These are phyloP conservation scores for Chymomyza amoena DNA, from an alignment of 2,888 invertebrate genomes.

Conservation along the genomic window DNA sequence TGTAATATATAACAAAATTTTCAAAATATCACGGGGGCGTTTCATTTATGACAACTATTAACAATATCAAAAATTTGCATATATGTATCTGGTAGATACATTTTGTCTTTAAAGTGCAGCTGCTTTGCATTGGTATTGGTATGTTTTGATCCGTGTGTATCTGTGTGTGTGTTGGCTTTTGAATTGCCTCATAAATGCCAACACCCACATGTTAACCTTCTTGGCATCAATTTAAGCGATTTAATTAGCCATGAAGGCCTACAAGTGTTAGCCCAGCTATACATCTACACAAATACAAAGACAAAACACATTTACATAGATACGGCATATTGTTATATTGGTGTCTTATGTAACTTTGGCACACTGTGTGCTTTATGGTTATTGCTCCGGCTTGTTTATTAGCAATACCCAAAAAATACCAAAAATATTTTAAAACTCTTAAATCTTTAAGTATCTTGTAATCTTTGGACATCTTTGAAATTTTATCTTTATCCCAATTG, in stretches of 20 bases:
- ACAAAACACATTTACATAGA: background rate
- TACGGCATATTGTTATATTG: background rate
- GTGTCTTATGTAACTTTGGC: slow-evolving; percentile 1
- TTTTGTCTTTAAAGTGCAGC: slow-evolving; percentile 48
- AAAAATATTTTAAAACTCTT: too few relatives aligned
- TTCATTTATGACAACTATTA: slow-evolving; percentile 54
- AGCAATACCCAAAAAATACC: background rate
- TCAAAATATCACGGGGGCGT: slow-evolving; percentile 50
- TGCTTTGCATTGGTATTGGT: slow-evolving; percentile 36
- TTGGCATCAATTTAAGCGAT: slow-evolving; percentile 57
- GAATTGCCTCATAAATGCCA: slow-evolving; percentile 60
- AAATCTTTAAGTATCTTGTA: background rate
- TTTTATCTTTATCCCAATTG: slow-evolving; percentile 24
- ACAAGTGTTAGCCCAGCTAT: slow-evolving; percentile 36
- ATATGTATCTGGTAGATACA: slow-evolving; percentile 29
- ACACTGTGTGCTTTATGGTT: background rate
- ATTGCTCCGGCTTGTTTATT: background rate
- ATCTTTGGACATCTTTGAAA: background rate
- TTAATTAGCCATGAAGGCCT: slow-evolving; percentile 72
- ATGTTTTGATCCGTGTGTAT: background rate
- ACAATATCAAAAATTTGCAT: slow-evolving; percentile 54
- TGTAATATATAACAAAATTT: slow-evolving; percentile 46
- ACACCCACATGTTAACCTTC: slow-evolving; percentile 69
- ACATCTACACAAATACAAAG: background rate
- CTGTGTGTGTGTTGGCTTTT: slow-evolving; percentile 24